Percentiles rank a stretch among this genome's conserved stretches.
Evolutionary conservation across 2,113 vertebrate genomes (phyloP).

Genomic region (Lathamus discolor): DNA sequence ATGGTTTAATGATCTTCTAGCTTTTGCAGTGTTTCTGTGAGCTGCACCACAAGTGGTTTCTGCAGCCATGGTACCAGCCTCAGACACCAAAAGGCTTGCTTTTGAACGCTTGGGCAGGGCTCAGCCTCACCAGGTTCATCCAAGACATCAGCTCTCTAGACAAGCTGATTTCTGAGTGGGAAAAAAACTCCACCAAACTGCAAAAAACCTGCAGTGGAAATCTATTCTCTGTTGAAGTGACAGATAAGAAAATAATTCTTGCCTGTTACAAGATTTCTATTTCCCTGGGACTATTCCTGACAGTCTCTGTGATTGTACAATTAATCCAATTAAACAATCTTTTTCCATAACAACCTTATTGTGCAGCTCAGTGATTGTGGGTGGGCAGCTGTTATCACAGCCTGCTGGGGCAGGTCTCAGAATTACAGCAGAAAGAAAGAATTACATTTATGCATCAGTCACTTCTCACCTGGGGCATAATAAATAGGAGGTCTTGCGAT

Average conservation of each 20-base stretch:
- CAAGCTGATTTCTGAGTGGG: background rate
- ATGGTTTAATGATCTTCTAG: background rate
- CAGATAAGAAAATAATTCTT: background rate
- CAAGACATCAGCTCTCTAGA: background rate
- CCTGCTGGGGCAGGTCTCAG: background rate
- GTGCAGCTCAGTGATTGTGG: background rate
- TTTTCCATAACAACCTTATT: background rate
- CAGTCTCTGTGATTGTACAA: background rate
- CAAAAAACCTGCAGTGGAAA: background rate
- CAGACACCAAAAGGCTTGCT: background rate
- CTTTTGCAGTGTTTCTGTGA: background rate
- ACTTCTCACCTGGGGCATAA: background rate
- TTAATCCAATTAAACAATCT: conserved; percentile 15
- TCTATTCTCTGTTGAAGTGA: background rate
- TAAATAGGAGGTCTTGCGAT: background rate
- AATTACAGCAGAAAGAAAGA: background rate
- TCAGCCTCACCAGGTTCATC: background rate
- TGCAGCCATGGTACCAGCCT: background rate
- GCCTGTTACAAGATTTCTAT: background rate
- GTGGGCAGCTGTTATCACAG: background rate
- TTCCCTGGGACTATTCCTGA: background rate
- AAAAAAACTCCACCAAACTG: accelerated
- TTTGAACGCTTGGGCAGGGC: background rate
- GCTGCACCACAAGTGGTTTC: background rate
- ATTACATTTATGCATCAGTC: background rate